Conservation (phyloP, 1,140 invertebrate genomes). For the Zaprionus inermis region DNA sequence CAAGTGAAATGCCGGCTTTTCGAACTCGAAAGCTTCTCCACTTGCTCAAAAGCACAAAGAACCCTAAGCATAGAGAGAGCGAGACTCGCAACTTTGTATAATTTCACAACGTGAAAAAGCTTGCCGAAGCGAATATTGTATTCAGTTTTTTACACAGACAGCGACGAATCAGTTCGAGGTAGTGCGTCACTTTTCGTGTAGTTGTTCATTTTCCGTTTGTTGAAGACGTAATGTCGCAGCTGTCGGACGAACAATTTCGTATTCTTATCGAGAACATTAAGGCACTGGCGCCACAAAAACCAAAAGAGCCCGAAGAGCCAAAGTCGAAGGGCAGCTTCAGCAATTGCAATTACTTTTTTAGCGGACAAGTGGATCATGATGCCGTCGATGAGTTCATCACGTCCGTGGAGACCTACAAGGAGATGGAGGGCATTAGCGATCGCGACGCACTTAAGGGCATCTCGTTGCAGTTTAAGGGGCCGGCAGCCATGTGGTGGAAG, state of each 20-base stretch:
- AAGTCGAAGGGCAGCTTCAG: slow-evolving; percentile 76
- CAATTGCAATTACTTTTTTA: slow-evolving; percentile 68
- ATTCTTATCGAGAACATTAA: slow-evolving; percentile 64
- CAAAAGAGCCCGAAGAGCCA: slow-evolving; percentile 19
- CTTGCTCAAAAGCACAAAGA: not conserved
- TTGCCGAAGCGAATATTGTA: not conserved
- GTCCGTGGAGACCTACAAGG: slow-evolving; percentile 74
- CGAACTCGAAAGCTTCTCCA: slow-evolving; percentile 59
- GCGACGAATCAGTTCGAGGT: slow-evolving; percentile 22
- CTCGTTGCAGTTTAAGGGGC: slow-evolving; percentile 61
- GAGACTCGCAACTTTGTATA: not conserved
- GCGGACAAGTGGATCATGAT: slow-evolving; percentile 77
- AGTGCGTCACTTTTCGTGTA: not conserved
- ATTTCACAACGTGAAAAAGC: slow-evolving; percentile 64
- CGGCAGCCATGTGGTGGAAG: slow-evolving; percentile 78
- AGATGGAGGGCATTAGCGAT: slow-evolving; percentile 78
- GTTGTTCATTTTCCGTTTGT: slow-evolving; percentile 16
- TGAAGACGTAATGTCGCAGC: slow-evolving; percentile 55
- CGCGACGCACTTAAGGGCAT: slow-evolving; percentile 75
- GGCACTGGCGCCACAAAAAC: slow-evolving; percentile 49
- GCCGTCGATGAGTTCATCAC: slow-evolving; percentile 81
- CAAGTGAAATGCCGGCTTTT: slow-evolving; percentile 32
- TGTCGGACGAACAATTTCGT: slow-evolving; percentile 70
- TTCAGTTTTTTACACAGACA: slow-evolving; percentile 13
- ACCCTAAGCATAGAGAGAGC: not conserved